Evolutionary conservation across 2,113 vertebrate species (phyloP).

Genomic region (Neolamprologus brichardi): DNA sequence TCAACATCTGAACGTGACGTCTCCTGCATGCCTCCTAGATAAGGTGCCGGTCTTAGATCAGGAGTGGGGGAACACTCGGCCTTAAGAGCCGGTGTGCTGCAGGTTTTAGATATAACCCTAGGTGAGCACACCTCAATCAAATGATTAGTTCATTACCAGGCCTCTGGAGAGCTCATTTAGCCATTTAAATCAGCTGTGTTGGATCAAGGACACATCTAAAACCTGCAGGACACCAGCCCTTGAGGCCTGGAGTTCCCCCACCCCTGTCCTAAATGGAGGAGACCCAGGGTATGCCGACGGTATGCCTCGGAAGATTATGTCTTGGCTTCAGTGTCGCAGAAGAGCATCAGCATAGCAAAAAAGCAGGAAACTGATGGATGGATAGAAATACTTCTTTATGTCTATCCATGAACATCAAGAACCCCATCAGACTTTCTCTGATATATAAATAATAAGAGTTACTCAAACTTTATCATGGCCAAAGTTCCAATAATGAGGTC

Average conservation of each 20-base stretch:
- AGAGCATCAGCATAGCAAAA: neutral
- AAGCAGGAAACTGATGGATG: neutral
- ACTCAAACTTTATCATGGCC: neutral
- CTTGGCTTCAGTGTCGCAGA: neutral
- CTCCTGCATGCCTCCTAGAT: neutral
- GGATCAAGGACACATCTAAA: neutral
- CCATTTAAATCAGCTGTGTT: neutral
- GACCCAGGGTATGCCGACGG: neutral
- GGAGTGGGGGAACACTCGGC: neutral
- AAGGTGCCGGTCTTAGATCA: accelerated
- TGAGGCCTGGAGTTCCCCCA: neutral
- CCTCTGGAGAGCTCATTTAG: neutral
- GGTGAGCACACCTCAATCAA: neutral
- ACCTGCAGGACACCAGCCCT: accelerated
- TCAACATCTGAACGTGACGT: accelerated
- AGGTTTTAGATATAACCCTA: neutral
- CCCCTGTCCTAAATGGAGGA: neutral
- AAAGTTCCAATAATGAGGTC: neutral
- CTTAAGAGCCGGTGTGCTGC: neutral
- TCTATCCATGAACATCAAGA: neutral
- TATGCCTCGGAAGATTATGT: neutral
- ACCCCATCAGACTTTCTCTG: neutral
- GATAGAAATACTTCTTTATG: neutral
- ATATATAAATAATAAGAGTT: neutral
- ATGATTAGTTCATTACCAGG: neutral